Base-by-base conservation (phyloP, 2,888 invertebrate species). In the Coleophora flavipennella region DNA sequence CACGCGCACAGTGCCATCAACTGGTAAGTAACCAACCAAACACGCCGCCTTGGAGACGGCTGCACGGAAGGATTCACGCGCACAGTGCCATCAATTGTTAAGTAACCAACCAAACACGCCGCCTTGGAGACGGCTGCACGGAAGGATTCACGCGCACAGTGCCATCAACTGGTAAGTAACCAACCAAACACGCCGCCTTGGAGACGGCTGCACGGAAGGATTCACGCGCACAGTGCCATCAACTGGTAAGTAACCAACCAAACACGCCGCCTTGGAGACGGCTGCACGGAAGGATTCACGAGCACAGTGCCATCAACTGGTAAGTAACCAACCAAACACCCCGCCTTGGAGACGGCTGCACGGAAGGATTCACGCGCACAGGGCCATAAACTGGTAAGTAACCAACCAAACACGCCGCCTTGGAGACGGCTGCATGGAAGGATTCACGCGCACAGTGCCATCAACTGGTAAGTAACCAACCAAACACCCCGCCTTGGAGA, bases 21-120 rank as follows among this genome's bases (percentile, higher is more conserved):
- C 86, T 90, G 90, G 90, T 90, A 62, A 85, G 67, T 87, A 89
- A 57, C 88, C 85, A 62, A 89, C n/a, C n/a, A n/a, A n/a, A n/a
- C 88, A 90, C 73, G 86, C 87, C 51, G 87, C 88, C 56, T 84
- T 88, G 53, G 87, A 90, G 70, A 79, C 80, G 55, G 88, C 88
- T 58, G 86, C 90, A 70, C 83, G 87, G 59, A 86, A 88, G 54
- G 88, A 89, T 59, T 86, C 88, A 64, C 88, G 90, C 55, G 86
- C 86, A 68, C 90, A 90, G 71, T 88, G 88, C 67, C 88, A 89
- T 71, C 89, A 89, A 85, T 86, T 90, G 90, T 90, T 90, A 62
- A 85, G 67, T 87, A 89, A 57, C 88, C 85, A 62, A 89, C n/a
- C n/a, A n/a, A n/a, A n/a, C 88, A 90, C 73, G 86, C 87, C 51